phyloP scores from a whole-genome alignment of 2,888 invertebrate genomes.

The Aproaerema taeniolella region DNA sequence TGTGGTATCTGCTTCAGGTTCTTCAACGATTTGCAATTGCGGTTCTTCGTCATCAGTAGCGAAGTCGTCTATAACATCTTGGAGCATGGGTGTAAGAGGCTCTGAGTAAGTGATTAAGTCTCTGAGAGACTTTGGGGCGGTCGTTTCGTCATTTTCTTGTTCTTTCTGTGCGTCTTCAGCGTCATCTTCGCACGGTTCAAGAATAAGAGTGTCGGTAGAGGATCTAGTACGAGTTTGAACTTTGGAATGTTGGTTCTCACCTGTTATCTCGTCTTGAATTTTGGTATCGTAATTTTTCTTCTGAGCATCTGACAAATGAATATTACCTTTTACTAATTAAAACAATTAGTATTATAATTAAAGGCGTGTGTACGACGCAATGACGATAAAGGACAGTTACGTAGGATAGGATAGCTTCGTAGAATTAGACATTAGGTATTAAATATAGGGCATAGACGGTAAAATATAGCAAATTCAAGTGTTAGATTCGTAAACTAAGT shows the following conservation, averaged over 20 bases:
- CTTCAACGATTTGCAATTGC: slow-evolving; percentile 41
- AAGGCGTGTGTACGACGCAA: too few relatives aligned
- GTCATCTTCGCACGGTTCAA: slow-evolving; percentile 47
- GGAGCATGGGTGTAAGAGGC: slow-evolving; percentile 50
- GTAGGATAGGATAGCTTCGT: too few relatives aligned
- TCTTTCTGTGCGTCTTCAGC: slow-evolving; percentile 53
- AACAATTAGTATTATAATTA: too few relatives aligned
- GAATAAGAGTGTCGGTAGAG: slow-evolving; percentile 56
- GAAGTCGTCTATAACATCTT: slow-evolving; percentile 54
- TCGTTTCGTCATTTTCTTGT: slow-evolving; percentile 11
- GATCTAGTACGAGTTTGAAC: slow-evolving; percentile 43
- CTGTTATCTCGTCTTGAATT: slow-evolving; percentile 27
- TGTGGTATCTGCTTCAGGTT: slow-evolving; percentile 12
- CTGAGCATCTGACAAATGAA: too few relatives aligned
- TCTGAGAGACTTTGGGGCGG: slow-evolving; percentile 38
- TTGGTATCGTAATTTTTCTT: not conserved
- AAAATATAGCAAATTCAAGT: too few relatives aligned
- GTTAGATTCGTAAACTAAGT: too few relatives aligned
- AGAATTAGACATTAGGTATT: too few relatives aligned
- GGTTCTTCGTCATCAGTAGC: slow-evolving; percentile 45
- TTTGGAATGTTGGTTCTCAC: slow-evolving; percentile 54
- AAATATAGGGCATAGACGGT: too few relatives aligned
- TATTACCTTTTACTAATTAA: too few relatives aligned
- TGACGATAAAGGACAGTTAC: too few relatives aligned
- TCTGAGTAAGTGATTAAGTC: slow-evolving; percentile 53